These are phyloP conservation scores for Chanos chanos DNA, from an alignment of 2,797 vertebrate genomes.

Conservation along the genomic window DNA sequence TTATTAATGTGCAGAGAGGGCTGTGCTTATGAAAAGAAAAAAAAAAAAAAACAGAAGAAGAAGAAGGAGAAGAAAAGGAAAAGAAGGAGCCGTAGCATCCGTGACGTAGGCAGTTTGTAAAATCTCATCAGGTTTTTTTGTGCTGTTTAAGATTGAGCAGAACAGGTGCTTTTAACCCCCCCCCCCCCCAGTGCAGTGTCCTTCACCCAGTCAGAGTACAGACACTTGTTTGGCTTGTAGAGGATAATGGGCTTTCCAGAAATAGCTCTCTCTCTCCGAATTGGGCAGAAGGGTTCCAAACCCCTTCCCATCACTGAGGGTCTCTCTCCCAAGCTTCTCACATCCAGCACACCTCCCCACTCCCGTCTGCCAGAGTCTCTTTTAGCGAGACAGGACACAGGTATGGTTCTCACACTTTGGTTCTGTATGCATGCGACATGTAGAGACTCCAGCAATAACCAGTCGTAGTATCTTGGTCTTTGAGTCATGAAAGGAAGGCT, in stretches of 20 bases:
- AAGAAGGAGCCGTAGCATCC: too few species aligned
- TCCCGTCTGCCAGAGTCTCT: background rate
- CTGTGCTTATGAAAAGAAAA: too few species aligned
- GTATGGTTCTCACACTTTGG: slow-evolving; percentile 1
- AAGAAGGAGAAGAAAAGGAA: too few species aligned
- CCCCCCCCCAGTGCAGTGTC: slow-evolving; percentile 18
- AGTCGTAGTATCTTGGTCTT: too few species aligned
- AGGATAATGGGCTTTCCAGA: slow-evolving; percentile 56
- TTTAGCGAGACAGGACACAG: background rate
- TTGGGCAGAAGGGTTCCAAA: slow-evolving; percentile 11
- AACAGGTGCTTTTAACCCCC: slow-evolving; percentile 36
- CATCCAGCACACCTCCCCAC: slow-evolving; percentile 21
- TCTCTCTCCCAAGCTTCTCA: background rate
- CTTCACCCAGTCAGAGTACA: slow-evolving; percentile 27
- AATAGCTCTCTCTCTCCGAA: slow-evolving; percentile 56
- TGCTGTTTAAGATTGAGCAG: slow-evolving; percentile 23
- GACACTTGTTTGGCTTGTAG: slow-evolving; percentile 32
- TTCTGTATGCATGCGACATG: too few species aligned
- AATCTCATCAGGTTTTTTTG: background rate
- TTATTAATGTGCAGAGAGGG: too few species aligned
- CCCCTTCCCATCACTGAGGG: slow-evolving; percentile 16
- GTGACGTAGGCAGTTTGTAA: background rate
- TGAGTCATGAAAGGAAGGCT: too few species aligned
- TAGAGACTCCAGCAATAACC: too few species aligned
- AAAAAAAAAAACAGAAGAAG: too few species aligned